phyloP scores from a whole-genome alignment of 2,113 vertebrate species.

The Gymnorhina tibicen region DNA sequence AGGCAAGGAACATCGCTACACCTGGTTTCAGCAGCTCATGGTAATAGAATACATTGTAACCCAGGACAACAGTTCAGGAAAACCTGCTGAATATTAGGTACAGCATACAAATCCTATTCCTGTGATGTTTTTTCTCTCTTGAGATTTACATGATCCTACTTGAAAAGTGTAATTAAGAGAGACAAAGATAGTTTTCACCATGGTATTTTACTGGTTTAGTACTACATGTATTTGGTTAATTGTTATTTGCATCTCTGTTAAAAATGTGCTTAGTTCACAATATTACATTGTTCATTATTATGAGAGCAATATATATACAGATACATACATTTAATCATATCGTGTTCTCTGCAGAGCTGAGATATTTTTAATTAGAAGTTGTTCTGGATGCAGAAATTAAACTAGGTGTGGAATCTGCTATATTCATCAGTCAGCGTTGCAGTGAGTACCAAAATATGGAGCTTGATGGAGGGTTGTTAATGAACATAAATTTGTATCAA shows the following conservation, averaged over 20 bases:
- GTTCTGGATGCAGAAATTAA: background rate
- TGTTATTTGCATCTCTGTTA: background rate
- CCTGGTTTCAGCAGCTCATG: too few relatives aligned
- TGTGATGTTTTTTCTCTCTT: background rate
- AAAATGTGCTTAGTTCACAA: background rate
- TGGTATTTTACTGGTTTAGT: background rate
- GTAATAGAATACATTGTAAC: too few relatives aligned
- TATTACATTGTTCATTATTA: background rate
- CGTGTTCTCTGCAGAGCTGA: background rate
- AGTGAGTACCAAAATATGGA: background rate
- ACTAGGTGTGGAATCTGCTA: background rate
- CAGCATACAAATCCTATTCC: background rate
- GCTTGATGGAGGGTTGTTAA: background rate
- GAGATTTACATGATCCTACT: background rate
- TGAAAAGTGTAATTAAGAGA: background rate
- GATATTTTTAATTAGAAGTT: background rate
- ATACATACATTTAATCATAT: background rate
- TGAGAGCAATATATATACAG: background rate
- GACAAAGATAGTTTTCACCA: background rate
- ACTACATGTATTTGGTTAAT: background rate
- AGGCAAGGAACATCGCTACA: too few relatives aligned
- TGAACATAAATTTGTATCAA: background rate
- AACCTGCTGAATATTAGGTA: background rate
- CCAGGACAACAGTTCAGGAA: too few relatives aligned
- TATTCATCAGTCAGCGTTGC: background rate